Percentiles rank a stretch among this genome's conserved stretches.
Evolutionary conservation across 1,140 invertebrate species (phyloP).

Genomic region (Zaprionus capensis): DNA sequence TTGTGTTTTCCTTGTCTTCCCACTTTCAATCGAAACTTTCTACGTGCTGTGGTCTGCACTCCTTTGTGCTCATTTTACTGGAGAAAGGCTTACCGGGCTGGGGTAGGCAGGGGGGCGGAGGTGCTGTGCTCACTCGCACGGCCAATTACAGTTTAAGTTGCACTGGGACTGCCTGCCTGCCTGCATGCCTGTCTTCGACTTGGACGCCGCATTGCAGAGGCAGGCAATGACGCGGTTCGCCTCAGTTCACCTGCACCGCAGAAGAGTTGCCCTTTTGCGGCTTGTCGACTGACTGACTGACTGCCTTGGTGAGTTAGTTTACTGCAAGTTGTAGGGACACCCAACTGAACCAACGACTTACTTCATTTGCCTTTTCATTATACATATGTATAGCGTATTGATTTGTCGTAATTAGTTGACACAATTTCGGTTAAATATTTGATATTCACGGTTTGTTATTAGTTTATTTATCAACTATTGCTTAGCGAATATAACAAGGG

Average conservation of each 20-base stretch:
- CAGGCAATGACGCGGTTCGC: constrained; percentile 31
- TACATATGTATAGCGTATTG: constrained; percentile 49
- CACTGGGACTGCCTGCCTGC: constrained; percentile 5
- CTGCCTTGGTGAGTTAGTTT: constrained; percentile 48
- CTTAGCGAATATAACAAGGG: no score
- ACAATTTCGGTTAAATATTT: constrained; percentile 14
- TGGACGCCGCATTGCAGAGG: constrained; percentile 69
- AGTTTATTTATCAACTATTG: no score
- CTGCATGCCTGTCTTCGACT: constrained; percentile 36
- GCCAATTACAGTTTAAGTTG: constrained; percentile 75
- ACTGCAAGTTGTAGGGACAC: constrained; percentile 55
- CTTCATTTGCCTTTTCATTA: constrained; percentile 35
- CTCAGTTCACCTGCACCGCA: constrained; percentile 41
- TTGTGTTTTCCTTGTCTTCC: constrained; percentile 27
- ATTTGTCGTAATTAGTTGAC: constrained; percentile 63
- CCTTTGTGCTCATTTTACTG: constrained; percentile 31
- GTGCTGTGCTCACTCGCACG: constrained; percentile 54
- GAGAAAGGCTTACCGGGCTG: neutral
- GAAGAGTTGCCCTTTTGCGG: constrained; percentile 62
- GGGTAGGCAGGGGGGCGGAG: constrained; percentile 13
- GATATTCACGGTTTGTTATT: no score
- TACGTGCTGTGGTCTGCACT: constrained; percentile 47
- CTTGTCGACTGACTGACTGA: constrained; percentile 31
- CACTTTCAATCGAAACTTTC: constrained; percentile 42
- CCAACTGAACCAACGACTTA: constrained; percentile 41